phyloP scores from a whole-genome alignment of 2,888 invertebrate genomes.

The Sclerodermus sp. region DNA sequence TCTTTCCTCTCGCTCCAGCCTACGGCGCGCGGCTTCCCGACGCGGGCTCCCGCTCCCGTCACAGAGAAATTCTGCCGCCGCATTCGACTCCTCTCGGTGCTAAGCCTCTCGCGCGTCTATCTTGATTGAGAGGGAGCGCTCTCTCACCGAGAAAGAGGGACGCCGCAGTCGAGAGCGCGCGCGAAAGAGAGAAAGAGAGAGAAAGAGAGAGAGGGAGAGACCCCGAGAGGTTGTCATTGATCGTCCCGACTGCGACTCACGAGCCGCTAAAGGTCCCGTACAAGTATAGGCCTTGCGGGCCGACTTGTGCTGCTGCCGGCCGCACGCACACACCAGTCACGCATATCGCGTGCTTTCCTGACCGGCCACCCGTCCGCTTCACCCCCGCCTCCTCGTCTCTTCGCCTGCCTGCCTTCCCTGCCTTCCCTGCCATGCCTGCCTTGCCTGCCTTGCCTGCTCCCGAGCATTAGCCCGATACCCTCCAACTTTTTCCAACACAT shows the following conservation, averaged over 20 bases:
- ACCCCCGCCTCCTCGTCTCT: not conserved
- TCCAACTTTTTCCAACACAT: too few relatives aligned
- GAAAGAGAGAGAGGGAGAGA: slow-evolving; percentile 6
- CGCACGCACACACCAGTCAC: slow-evolving; percentile 12
- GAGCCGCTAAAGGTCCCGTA: slow-evolving; percentile 58
- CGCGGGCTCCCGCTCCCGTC: slow-evolving; percentile 11
- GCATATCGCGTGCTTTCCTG: not conserved
- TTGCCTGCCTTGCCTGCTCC: not conserved
- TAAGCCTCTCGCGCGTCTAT: slow-evolving; percentile 54
- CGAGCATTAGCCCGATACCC: not conserved
- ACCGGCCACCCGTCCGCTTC: not conserved
- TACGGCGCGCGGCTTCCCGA: not conserved
- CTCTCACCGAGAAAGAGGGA: too few relatives aligned
- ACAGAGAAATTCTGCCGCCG: slow-evolving; percentile 27
- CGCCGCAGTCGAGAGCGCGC: slow-evolving; percentile 18
- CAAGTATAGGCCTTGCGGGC: slow-evolving; percentile 46
- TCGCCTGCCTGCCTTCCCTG: not conserved
- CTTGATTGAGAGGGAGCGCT: slow-evolving; percentile 54
- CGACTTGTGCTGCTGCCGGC: slow-evolving; percentile 22
- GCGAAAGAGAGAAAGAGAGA: slow-evolving; percentile 19
- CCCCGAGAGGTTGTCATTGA: slow-evolving; percentile 53
- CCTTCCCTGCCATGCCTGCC: too few relatives aligned
- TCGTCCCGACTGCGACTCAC: slow-evolving; percentile 49
- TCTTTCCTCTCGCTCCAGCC: not conserved
- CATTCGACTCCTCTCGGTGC: slow-evolving; percentile 44